A percentile compares a stretch with the other conserved stretches of the same genome.
phyloP scores from a whole-genome alignment of 2,888 invertebrate species.

The Zygothrica quintamaculata region DNA sequence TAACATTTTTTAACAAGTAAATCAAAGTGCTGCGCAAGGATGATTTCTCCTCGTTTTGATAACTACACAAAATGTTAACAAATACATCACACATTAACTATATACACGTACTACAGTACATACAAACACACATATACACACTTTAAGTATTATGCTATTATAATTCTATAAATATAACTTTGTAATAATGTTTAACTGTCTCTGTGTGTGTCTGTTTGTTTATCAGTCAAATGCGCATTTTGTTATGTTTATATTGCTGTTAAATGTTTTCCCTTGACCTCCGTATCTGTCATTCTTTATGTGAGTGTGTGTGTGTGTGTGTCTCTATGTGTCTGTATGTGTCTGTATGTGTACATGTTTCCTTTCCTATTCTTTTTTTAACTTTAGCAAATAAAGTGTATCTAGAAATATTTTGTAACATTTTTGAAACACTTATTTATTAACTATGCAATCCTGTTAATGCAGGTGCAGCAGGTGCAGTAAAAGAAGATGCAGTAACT shows the following conservation, averaged over 20 bases:
- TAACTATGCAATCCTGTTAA: constrained; percentile 29
- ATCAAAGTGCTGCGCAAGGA: constrained; percentile 29
- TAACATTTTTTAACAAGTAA: constrained; percentile 39
- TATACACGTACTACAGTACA: constrained; percentile 28
- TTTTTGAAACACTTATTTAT: constrained; percentile 68
- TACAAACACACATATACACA: constrained; percentile 40
- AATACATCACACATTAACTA: constrained; percentile 29
- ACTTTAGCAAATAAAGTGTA: constrained; percentile 57
- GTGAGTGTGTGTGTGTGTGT: constrained; percentile 13
- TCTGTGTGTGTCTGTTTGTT: constrained; percentile 22
- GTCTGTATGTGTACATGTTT: constrained; percentile 29
- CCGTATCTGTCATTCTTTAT: too few species aligned
- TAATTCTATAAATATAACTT: constrained; percentile 61
- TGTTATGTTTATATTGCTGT: too few species aligned
- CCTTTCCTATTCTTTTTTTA: constrained; percentile 26
- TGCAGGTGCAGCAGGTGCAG: neutral
- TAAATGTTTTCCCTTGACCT: too few species aligned
- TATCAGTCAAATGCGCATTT: too few species aligned
- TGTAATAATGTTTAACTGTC: constrained; percentile 28
- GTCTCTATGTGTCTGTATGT: constrained; percentile 26
- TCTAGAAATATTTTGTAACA: constrained; percentile 42
- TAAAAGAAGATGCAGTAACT: constrained; percentile 1
- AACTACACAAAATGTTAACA: constrained; percentile 27
- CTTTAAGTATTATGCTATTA: constrained; percentile 70
- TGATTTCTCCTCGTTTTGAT: constrained; percentile 24